Evolutionary conservation across 2,888 invertebrate genomes (phyloP).

Genomic region (Hyalella azteca): DNA sequence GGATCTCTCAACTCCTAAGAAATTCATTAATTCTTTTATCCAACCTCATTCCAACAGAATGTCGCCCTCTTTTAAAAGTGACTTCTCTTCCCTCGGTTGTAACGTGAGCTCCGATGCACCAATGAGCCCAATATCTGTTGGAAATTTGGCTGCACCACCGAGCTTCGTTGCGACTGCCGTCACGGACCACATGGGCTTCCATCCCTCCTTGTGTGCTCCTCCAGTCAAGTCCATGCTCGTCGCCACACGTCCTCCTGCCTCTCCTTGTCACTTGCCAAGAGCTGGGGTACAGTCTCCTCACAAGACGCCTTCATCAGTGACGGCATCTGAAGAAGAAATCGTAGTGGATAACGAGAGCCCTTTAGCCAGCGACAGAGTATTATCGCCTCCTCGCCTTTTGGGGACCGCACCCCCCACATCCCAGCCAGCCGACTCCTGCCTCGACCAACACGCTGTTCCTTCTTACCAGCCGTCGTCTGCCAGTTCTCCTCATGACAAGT

Average conservation of each 20-base stretch:
- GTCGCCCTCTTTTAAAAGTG: slow-evolving; percentile 10
- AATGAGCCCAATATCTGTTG: background rate
- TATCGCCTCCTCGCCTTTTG: background rate
- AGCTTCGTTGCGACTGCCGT: slow-evolving; percentile 27
- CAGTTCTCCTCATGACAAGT: background rate
- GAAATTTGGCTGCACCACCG: background rate
- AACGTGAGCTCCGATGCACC: too few species aligned
- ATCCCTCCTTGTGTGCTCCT: background rate
- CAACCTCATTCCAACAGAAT: background rate
- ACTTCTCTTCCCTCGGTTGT: background rate
- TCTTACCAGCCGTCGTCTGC: background rate
- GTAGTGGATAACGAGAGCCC: slow-evolving; percentile 33
- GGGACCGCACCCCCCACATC: background rate
- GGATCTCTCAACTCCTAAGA: background rate
- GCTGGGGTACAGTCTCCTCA: slow-evolving; percentile 8
- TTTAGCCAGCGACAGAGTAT: background rate
- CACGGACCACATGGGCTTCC: slow-evolving; percentile 7
- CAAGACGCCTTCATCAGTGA: slow-evolving; percentile 1
- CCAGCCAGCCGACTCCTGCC: background rate
- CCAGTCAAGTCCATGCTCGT: background rate
- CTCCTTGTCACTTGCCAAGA: background rate
- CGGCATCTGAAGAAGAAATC: slow-evolving; percentile 27
- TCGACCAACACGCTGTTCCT: background rate
- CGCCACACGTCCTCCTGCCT: background rate
- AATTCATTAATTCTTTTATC: background rate